A percentile compares a stretch with the other conserved stretches of the same genome.
phyloP scores from a whole-genome alignment of 2,113 vertebrate genomes.

The Agapornis roseicollis region DNA sequence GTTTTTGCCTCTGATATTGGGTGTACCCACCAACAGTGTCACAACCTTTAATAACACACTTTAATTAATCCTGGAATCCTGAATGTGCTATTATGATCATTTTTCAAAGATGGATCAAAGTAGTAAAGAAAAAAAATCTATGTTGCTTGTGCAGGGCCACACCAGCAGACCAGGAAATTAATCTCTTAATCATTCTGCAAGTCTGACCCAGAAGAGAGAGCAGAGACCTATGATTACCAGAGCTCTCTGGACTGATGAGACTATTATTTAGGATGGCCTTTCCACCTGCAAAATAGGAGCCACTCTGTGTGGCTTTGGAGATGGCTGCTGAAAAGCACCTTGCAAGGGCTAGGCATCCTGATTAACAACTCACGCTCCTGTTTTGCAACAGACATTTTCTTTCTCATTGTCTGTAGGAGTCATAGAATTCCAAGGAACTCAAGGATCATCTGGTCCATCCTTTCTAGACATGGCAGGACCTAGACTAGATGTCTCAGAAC shows the following conservation, averaged over 20 bases:
- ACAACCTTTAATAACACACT: constrained; percentile 12
- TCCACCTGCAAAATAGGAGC: not conserved
- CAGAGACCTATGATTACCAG: not conserved
- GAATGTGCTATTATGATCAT: not conserved
- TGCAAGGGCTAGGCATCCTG: accelerated
- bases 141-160: not conserved
- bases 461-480: not conserved
- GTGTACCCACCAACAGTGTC: not conserved
- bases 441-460: not conserved
- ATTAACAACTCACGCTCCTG: not conserved
- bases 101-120: constrained; percentile 5
- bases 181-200: constrained; percentile 21
- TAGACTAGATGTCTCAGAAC: not conserved
- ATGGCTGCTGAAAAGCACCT: accelerated
- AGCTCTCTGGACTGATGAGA: not conserved
- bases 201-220: not conserved
- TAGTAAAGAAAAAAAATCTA: not conserved
- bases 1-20: not conserved
- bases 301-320: not conserved
- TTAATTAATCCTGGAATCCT: constrained; percentile 38
- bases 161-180: not conserved
- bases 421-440: not conserved
- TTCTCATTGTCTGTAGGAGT: not conserved
- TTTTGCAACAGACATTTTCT: not conserved
- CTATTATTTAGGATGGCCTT: not conserved